Conservation (phyloP, 2,797 vertebrate species). For the Peromyscus nudipes region DNA sequence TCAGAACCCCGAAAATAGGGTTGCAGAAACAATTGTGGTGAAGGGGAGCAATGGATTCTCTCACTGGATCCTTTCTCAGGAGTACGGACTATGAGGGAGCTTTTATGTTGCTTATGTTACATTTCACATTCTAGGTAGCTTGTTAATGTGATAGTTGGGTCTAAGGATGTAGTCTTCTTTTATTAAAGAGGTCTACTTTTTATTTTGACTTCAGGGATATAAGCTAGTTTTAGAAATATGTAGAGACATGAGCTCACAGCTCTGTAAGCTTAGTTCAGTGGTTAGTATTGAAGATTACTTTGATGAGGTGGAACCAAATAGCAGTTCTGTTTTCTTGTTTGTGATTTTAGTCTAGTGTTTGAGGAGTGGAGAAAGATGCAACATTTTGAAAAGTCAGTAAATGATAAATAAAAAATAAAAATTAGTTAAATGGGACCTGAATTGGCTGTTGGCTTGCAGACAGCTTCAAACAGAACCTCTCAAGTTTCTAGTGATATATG, state of each 20-base stretch:
- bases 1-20: slow-evolving; percentile 7
- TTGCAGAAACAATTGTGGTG: background rate
- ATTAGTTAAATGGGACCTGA: background rate
- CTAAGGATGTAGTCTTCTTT: background rate
- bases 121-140: background rate
- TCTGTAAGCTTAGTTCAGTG: slow-evolving; percentile 27
- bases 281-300: background rate
- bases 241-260: slow-evolving; percentile 27
- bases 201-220: background rate
- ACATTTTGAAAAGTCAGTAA: slow-evolving; percentile 42
- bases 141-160: background rate
- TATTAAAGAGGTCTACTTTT: background rate
- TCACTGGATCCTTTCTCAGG: background rate
- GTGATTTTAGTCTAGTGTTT: slow-evolving; percentile 38
- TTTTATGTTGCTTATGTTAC: background rate
- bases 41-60: background rate
- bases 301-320: slow-evolving; percentile 25
- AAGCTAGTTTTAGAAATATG: slow-evolving; percentile 15
- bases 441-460: background rate
- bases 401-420: slow-evolving; percentile 26
- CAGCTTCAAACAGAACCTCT: background rate
- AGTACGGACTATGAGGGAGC: background rate
- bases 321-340: slow-evolving; percentile 33
- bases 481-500: background rate
- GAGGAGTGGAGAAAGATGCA: background rate